Base-by-base conservation (phyloP, 2,888 invertebrate species). In the Cantharis lateralis region DNA sequence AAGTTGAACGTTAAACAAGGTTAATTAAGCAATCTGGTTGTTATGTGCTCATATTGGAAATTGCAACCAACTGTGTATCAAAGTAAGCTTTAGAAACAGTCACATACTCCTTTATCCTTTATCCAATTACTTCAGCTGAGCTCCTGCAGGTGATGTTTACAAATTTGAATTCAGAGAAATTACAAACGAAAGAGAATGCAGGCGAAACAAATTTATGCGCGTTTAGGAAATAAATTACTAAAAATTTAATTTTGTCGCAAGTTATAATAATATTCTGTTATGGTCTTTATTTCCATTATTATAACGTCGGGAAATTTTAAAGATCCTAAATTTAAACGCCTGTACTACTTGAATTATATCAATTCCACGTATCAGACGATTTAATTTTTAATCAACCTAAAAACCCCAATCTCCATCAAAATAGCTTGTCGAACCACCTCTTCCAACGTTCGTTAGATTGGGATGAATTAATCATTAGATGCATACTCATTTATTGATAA, bases 111-210 rank as follows among this genome's bases (percentile, higher is more conserved):
- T 74, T 77, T 77, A 77, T 72, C 71, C 71, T 62, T 72, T 71
- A 75, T 77, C 74, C 74, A 77, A 77, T 77, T 77, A 77, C 73
- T 62, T 68, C 66, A 73, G 61, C 20, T 64, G 64, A 71, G 71
- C 71, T 73, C 71, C 74, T 70, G 62, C 68, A 73, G 77, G 74
- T 77, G 73, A 74, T 70, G 70, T 77, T 68, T 74, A 71, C 68
- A 74, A 77, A 77, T 77, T 74, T 74, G 66, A 75, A 75, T 75
- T 75, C 71, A 75, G 66, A 68, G 70, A 70, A 70, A 68, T 74
- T 74, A 74, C 69, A 70, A 63, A 64, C 20, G 68, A 62, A 24
- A 48, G 72, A 68, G 68, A 73, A 68, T 28, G 66, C 48, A 32
- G 48, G 20, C 32, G 11, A 72, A n/a, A 48, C 48, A n/a, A 48